Base-by-base conservation (phyloP, 2,113 vertebrate species). In the Xenopus borealis region DNA sequence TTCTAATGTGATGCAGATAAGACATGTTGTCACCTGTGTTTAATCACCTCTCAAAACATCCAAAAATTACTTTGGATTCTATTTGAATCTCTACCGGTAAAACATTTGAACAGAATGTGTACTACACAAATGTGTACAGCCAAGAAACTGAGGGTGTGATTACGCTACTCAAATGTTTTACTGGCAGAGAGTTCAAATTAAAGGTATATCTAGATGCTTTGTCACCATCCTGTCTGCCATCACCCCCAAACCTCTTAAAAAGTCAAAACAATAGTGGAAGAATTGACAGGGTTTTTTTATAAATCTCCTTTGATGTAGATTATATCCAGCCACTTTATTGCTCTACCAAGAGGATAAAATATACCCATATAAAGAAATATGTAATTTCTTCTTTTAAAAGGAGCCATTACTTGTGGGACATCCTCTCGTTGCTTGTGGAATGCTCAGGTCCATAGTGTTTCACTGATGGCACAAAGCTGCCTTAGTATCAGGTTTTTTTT, bases 301-400 rank as follows among this genome's bases (percentile, higher is more conserved):
- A 27, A 1, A 27, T 27, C 23, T 27, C 1, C 23, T 27, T 27
- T 61, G 18, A 13, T 23, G 11, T 4, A 27, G 18, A 8, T 61
- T 2, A 11, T 3, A 12, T 6, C 55, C 55, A 11, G 19, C 20
- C 19, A 23, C 10, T 11, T 20, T 73, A 12, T 55, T 12, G 46
- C 3, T 46, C 55, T 65, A 57, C 52, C 23, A 71, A 57, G 18
- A 71, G 44, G n/a, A 63, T 47, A 66, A 20, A 71, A 30, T 71
- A 30, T 72, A 78, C 16, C 8, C 27, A 71, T 78, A 72, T 66
- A 78, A 78, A 78, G n/a, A n/a, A 71, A 78, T 72, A 77, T 77
- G 64, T 2, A 27, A 2, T 64, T 77, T 69, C 30, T 63, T 12
- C n/a, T 45, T 77, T 77, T 61, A 77, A 75, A 77, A 77, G 59